These are phyloP conservation scores for Perca schrenkii DNA, from an alignment of 2,113 vertebrate genomes.

Conservation along the genomic window DNA sequence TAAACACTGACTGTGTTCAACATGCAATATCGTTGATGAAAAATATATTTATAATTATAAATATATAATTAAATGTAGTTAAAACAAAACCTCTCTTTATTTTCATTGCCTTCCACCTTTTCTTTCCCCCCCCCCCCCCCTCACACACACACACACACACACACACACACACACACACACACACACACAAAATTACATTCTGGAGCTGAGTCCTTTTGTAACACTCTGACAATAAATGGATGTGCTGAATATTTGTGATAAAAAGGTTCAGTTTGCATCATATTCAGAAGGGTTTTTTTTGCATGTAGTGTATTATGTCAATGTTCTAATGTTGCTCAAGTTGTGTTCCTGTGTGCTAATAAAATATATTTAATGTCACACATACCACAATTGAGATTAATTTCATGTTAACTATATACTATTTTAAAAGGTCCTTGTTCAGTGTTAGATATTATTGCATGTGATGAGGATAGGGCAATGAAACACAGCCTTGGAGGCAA, in stretches of 20 bases:
- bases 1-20: too few species aligned
- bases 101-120: too few species aligned
- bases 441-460: conserved; percentile 58
- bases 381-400: conserved; percentile 36
- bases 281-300: too few species aligned
- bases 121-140: too few species aligned
- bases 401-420: conserved; percentile 55
- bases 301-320: neutral
- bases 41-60: too few species aligned
- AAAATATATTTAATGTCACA: conserved; percentile 33
- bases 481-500: conserved; percentile 64
- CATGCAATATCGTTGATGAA: too few species aligned
- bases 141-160: too few species aligned
- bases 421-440: conserved; percentile 69
- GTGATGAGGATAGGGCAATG: conserved; percentile 49
- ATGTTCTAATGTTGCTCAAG: neutral
- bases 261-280: neutral
- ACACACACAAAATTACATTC: too few species aligned
- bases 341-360: neutral
- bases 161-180: too few species aligned
- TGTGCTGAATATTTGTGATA: neutral
- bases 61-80: too few species aligned
- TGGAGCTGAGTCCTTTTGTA: too few species aligned
- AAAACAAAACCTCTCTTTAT: too few species aligned
- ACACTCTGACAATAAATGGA: neutral